Percentiles rank a stretch among this genome's conserved stretches.
Evolutionary conservation across 2,888 invertebrate species (phyloP).

Genomic region (Drosophila hamatofila): DNA sequence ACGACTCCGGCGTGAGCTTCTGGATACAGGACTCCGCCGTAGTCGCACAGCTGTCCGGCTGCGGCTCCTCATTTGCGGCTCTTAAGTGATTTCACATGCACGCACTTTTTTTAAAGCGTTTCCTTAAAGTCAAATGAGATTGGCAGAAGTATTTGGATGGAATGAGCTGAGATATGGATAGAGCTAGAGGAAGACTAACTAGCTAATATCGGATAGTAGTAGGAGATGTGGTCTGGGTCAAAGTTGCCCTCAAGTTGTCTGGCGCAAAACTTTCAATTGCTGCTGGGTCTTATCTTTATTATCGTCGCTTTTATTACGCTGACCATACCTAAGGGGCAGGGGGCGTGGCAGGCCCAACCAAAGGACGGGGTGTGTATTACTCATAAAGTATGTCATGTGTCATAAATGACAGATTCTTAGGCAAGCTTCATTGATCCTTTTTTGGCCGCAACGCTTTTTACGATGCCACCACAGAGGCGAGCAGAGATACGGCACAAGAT

Average conservation of each 20-base stretch:
- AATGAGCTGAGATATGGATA: not conserved
- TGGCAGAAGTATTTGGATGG: not conserved
- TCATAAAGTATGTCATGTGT: slow-evolving; percentile 81
- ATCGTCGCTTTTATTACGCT: slow-evolving; percentile 62
- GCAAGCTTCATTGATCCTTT: slow-evolving; percentile 79
- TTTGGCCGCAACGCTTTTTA: slow-evolving; percentile 68
- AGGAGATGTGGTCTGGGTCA: not conserved
- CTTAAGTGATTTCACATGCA: not conserved
- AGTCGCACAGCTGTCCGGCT: slow-evolving; percentile 36
- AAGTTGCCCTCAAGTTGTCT: slow-evolving; percentile 46
- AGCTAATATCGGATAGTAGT: not conserved
- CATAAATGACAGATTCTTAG: slow-evolving; percentile 82
- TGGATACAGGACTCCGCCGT: slow-evolving; percentile 11
- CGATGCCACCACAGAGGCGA: slow-evolving; percentile 31
- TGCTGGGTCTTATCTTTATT: slow-evolving; percentile 72
- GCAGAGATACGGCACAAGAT: not conserved
- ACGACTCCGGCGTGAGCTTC: slow-evolving; percentile 28
- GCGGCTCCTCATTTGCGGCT: not conserved
- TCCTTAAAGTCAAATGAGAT: not conserved
- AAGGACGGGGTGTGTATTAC: slow-evolving; percentile 14
- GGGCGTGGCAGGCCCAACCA: not conserved
- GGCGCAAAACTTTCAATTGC: slow-evolving; percentile 71
- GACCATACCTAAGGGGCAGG: slow-evolving; percentile 6
- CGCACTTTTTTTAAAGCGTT: not conserved
- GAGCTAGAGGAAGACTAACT: not conserved